Evolutionary conservation across 1,140 invertebrate genomes (phyloP), one percentile per base, ranked within the genome.

Genomic region (Zaprionus nigranus): DNA sequence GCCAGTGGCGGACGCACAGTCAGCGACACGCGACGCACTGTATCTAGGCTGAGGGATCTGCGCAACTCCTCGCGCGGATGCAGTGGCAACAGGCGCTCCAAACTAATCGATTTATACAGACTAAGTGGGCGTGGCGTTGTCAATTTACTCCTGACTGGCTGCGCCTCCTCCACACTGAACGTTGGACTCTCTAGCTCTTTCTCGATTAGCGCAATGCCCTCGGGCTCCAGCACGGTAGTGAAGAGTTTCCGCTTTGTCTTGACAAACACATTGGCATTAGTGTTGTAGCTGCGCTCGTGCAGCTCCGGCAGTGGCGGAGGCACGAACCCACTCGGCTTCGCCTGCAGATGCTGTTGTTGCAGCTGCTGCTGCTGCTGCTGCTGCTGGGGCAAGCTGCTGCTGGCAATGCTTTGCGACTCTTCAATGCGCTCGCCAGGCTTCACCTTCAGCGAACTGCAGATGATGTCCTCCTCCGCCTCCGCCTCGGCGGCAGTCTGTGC

Each of bases 171-270:
- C 3, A 71, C 30, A 49, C 56, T 73, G 7, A 46, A 46, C 5
- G 77, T 72, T 24, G 86, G 82, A 70, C 86, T 82, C 40, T 87
- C 85, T n/a, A 91, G 43, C 17, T 81, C 81, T 60, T 84, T 82
- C 30, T 84, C 87, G 34, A 87, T 78, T 6, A 92, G 64, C 1
- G 87, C 78, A 22, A 92, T 71, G 51, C 91, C 87, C 46, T 91
- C 90, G 13, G 91, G 88, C 30, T 91, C 78, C 13, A 61, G 64
- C 13, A 96, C 94, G 0, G 96, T 95, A 1, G 96, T 96, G 75
- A 97, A 96, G 66, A 97, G 94, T 93, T 96, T 96, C 30, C 96
- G 93, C 57, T 95, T 96, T 0, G 96, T 97, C 85, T 96, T 96
- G 0, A 97, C 95, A 65, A 96, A 96, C 7, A 96, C 94, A 88